Evolutionary conservation across 2,888 invertebrate genomes (phyloP).

Genomic region (Pomacea canaliculata): DNA sequence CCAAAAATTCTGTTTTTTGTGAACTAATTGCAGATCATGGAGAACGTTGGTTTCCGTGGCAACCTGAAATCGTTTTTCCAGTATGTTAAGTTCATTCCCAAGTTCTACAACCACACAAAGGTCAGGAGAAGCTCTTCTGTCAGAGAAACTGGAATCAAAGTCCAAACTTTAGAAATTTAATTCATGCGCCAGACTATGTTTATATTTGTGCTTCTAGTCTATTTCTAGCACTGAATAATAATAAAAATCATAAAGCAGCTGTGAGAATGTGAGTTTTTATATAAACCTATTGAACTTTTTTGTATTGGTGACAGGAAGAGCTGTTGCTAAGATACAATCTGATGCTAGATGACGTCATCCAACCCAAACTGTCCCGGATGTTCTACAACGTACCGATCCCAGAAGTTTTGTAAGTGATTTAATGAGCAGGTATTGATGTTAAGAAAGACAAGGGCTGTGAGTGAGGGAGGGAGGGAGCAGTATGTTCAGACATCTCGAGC

Average conservation of each 20-base stretch:
- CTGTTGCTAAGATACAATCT: constrained; percentile 58
- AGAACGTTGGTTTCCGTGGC: constrained; percentile 46
- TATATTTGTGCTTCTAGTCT: too few species aligned
- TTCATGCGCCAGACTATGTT: too few species aligned
- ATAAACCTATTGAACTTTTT: too few species aligned
- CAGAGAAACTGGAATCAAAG: background rate
- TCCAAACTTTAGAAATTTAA: background rate
- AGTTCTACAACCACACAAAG: constrained; percentile 56
- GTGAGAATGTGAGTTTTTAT: too few species aligned
- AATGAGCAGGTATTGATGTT: too few species aligned
- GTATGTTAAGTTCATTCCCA: constrained; percentile 51
- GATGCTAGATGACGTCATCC: constrained; percentile 58
- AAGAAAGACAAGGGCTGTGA: too few species aligned
- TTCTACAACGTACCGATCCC: constrained; percentile 62
- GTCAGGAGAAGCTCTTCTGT: constrained; percentile 27
- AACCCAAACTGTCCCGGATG: constrained; percentile 53
- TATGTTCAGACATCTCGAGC: too few species aligned
- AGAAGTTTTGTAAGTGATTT: constrained; percentile 49
- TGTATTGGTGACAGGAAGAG: constrained; percentile 51
- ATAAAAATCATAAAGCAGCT: too few species aligned
- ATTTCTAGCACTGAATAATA: background rate
- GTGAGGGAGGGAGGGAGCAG: too few species aligned
- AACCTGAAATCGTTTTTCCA: constrained; percentile 56
- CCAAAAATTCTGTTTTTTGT: too few species aligned
- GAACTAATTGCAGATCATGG: constrained; percentile 35